Evolutionary conservation across 1,140 invertebrate species (phyloP).

Genomic region (Copidosoma floridanum): DNA sequence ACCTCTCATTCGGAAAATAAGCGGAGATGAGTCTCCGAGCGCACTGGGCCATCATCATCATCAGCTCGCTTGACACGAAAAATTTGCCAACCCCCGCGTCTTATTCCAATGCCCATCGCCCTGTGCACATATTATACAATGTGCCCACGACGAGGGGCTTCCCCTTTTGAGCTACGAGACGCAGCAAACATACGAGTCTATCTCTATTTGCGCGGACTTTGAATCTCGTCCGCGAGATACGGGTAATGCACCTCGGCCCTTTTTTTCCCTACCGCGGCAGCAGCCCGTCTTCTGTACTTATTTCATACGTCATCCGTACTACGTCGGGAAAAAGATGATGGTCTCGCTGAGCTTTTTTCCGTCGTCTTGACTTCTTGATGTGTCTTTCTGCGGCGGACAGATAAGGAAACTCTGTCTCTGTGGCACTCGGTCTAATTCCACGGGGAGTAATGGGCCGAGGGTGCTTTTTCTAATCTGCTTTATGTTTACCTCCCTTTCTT

Average conservation of each 20-base stretch:
- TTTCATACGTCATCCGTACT: too few species aligned
- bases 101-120: too few species aligned
- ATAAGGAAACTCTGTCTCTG: constrained; percentile 26
- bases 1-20: too few species aligned
- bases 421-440: constrained; percentile 24
- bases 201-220: constrained; percentile 28
- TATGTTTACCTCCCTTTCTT: constrained; percentile 25
- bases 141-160: too few species aligned
- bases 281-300: too few species aligned
- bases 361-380: not conserved
- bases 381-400: not conserved
- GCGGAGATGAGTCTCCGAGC: too few species aligned
- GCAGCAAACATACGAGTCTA: constrained; percentile 20
- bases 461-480: constrained; percentile 30
- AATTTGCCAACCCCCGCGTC: too few species aligned
- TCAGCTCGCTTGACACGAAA: too few species aligned
- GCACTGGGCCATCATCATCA: too few species aligned
- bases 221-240: constrained; percentile 21
- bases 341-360: constrained; percentile 10
- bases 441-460: constrained; percentile 17
- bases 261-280: too few species aligned
- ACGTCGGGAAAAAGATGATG: too few species aligned
- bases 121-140: too few species aligned
- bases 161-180: constrained; percentile 20
- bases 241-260: constrained; percentile 21